These are phyloP conservation scores for Clepsis dumicolana DNA, from an alignment of 2,888 invertebrate genomes.

Conservation along the genomic window DNA sequence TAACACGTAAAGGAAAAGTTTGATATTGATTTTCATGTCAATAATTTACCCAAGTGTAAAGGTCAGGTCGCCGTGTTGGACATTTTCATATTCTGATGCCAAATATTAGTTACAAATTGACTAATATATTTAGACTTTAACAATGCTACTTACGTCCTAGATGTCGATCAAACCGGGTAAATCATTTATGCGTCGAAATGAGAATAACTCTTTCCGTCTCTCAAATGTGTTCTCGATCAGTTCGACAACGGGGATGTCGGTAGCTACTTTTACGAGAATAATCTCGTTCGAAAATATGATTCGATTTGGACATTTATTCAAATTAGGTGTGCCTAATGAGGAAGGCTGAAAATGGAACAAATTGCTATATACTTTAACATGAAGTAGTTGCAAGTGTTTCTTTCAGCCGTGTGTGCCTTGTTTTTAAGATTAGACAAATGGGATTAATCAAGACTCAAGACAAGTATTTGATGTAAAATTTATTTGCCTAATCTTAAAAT, in stretches of 20 bases:
- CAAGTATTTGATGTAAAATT: constrained; percentile 3
- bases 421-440: constrained; percentile 10
- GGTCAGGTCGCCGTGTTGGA: constrained; percentile 16
- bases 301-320: constrained; percentile 32
- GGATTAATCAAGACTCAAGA: neutral
- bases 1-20: constrained; percentile 10
- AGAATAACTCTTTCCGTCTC: neutral
- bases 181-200: neutral
- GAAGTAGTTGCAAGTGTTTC: neutral
- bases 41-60: constrained; percentile 25
- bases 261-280: constrained; percentile 18
- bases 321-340: constrained; percentile 39
- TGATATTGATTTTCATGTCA: neutral
- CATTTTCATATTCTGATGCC: constrained; percentile 69
- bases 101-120: constrained; percentile 73
- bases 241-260: constrained; percentile 1
- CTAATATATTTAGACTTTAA: constrained; percentile 59
- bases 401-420: neutral
- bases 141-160: constrained; percentile 3
- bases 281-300: constrained; percentile 29
- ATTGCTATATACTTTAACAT: neutral
- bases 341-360: constrained; percentile 13
- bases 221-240: neutral
- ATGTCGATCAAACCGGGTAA: neutral
- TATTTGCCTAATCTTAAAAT: constrained; percentile 11